These are phyloP conservation scores for Charina bottae DNA, from an alignment of 2,113 vertebrate species.

Conservation along the genomic window DNA sequence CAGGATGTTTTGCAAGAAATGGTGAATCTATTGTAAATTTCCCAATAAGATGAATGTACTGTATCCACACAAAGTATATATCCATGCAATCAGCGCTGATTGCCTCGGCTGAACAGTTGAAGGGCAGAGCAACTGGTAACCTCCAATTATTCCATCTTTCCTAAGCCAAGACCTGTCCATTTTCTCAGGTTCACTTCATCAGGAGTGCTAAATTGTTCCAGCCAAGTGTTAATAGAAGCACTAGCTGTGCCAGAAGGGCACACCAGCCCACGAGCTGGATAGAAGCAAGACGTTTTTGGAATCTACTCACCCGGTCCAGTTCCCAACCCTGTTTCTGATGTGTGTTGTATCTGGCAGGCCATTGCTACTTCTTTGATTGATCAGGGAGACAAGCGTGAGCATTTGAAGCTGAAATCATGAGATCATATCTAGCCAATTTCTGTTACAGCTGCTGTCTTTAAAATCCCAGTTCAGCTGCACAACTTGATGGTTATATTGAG, in stretches of 20 bases:
- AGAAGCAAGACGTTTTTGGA: neutral
- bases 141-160: neutral
- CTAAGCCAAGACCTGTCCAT: neutral
- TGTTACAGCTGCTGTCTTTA: neutral
- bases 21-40: neutral
- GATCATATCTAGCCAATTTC: neutral
- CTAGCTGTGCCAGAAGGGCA: too few relatives aligned
- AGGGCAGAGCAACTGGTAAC: neutral
- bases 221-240: neutral
- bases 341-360: neutral
- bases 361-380: neutral
- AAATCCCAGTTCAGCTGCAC: neutral
- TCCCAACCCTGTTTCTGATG: neutral
- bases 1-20: neutral
- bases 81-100: neutral
- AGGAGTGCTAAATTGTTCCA: neutral
- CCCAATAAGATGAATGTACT: neutral
- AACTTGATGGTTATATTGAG: too few relatives aligned
- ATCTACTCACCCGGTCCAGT: neutral
- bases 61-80: neutral
- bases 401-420: neutral
- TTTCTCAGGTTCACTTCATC: constrained; percentile 5
- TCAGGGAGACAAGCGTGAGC: neutral
- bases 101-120: neutral
- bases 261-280: neutral